phyloP scores from a whole-genome alignment of 2,797 vertebrate species.

The Todus mexicanus region DNA sequence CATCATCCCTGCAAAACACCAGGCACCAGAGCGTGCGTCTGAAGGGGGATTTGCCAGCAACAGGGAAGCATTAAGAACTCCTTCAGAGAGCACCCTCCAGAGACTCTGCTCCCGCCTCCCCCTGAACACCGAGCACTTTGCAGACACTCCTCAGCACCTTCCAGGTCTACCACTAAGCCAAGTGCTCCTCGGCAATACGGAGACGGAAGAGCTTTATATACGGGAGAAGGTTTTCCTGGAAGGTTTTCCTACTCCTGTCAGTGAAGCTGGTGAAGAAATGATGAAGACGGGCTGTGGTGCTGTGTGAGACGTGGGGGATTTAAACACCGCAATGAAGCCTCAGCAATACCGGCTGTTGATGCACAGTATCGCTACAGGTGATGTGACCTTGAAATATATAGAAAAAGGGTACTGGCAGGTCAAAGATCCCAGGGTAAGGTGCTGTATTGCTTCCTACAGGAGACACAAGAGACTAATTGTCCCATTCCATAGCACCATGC shows the following conservation, averaged over 20 bases:
- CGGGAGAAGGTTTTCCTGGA: background rate
- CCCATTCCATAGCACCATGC: background rate
- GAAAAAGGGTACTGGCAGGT: background rate
- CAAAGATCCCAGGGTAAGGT: background rate
- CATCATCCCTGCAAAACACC: background rate
- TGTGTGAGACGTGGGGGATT: background rate
- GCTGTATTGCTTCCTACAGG: background rate
- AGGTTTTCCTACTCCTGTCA: background rate
- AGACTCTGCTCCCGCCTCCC: rapidly evolving
- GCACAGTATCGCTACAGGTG: background rate
- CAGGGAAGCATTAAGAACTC: background rate
- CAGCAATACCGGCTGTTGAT: background rate
- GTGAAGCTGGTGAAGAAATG: background rate
- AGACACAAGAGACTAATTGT: background rate
- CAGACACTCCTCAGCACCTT: background rate
- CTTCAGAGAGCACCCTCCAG: background rate
- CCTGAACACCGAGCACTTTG: rapidly evolving
- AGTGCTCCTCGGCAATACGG: background rate
- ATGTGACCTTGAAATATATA: background rate
- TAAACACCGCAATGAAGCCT: background rate
- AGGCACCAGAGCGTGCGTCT: background rate
- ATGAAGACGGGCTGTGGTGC: background rate
- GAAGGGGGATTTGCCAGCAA: background rate
- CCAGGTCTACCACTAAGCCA: background rate
- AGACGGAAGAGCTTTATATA: background rate